Percentiles rank a stretch among this genome's conserved stretches.
These are phyloP conservation scores for Chrysolina americana DNA, from an alignment of 2,888 invertebrate genomes.

Conservation along the genomic window DNA sequence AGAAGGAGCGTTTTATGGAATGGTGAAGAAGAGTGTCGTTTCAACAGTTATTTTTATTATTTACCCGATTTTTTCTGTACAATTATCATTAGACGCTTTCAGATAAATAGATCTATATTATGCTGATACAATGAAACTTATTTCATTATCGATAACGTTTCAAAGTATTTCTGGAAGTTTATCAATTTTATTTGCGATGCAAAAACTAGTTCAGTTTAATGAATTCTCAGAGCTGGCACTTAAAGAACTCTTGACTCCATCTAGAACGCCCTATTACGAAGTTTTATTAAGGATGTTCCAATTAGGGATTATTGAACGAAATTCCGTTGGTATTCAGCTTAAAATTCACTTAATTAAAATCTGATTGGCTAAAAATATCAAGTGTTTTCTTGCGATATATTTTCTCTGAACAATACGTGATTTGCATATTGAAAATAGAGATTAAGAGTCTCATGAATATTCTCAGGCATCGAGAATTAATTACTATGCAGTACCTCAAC, in stretches of 20 bases:
- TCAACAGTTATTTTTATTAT: too few species aligned
- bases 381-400: slow-evolving; percentile 39
- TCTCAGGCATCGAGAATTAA: neutral
- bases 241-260: neutral
- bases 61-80: too few species aligned
- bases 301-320: slow-evolving; percentile 39
- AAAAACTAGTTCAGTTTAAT: slow-evolving; percentile 1
- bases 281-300: slow-evolving; percentile 45
- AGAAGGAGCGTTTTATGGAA: too few species aligned
- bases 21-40: too few species aligned
- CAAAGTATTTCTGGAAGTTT: neutral
- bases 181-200: neutral
- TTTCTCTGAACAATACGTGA: slow-evolving; percentile 34
- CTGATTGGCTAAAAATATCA: slow-evolving; percentile 61
- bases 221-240: neutral
- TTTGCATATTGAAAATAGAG: slow-evolving; percentile 32
- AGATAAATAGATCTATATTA: too few species aligned
- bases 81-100: too few species aligned
- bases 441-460: slow-evolving; percentile 18
- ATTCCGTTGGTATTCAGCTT: slow-evolving; percentile 39
- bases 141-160: neutral
- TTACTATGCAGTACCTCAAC: neutral
- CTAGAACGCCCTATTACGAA: slow-evolving; percentile 38
- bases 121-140: too few species aligned
- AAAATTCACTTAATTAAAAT: slow-evolving; percentile 62